These are phyloP conservation scores for Aleiodes alternator DNA, from an alignment of 2,888 invertebrate species.

Conservation along the genomic window DNA sequence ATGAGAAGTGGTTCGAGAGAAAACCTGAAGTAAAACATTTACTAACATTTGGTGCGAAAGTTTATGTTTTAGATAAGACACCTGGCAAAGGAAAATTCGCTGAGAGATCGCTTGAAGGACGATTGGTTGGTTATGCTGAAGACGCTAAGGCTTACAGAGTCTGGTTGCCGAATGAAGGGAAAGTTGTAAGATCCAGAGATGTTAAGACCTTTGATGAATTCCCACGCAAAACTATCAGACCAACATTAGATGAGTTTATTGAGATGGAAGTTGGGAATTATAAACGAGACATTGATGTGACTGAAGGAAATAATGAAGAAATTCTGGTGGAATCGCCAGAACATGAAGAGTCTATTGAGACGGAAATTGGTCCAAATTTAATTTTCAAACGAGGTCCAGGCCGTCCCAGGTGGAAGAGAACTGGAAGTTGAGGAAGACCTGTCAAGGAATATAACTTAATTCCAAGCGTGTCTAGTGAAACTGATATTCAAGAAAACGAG, in stretches of 20 bases:
- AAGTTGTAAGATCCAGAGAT: slow-evolving; percentile 19
- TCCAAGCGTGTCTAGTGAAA: slow-evolving; percentile 2
- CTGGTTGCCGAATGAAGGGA: slow-evolving; percentile 42
- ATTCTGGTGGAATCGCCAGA: neutral
- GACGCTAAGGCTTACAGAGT: slow-evolving; percentile 44
- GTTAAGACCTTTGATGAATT: slow-evolving; percentile 12
- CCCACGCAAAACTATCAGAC: neutral
- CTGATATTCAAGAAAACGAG: neutral
- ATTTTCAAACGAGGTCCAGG: slow-evolving; percentile 34
- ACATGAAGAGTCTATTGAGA: neutral
- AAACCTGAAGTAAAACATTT: slow-evolving; percentile 1
- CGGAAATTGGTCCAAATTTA: slow-evolving; percentile 2
- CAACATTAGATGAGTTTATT: neutral
- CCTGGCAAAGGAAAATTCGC: slow-evolving; percentile 41
- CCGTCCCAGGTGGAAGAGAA: slow-evolving; percentile 38
- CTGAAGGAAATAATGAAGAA: neutral
- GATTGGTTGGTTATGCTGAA: slow-evolving; percentile 38
- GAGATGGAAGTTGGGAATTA: neutral
- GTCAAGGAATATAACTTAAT: slow-evolving; percentile 35
- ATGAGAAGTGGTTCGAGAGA: slow-evolving; percentile 21
- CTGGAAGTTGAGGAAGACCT: slow-evolving; percentile 49
- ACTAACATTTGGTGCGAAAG: slow-evolving; percentile 24
- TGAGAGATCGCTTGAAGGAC: slow-evolving; percentile 31
- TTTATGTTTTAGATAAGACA: slow-evolving; percentile 25
- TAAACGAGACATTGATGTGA: too few relatives aligned